A percentile compares a stretch with the other conserved stretches of the same genome.
These are phyloP conservation scores for Vulpes vulpes DNA, from an alignment of 2,113 vertebrate species.

Conservation along the genomic window DNA sequence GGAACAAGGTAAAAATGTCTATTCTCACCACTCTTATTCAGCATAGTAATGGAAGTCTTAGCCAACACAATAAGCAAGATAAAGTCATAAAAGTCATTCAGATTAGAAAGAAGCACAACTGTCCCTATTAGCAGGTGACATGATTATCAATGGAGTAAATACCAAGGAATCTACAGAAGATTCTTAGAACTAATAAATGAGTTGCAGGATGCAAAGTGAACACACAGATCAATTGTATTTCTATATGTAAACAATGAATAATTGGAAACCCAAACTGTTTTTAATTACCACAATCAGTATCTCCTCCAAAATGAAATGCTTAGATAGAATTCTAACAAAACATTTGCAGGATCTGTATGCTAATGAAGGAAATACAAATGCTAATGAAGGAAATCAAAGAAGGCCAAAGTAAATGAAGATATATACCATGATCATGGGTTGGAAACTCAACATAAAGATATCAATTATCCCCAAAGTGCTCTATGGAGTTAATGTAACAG, in stretches of 20 bases:
- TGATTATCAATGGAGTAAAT: background rate
- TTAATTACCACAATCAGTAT: background rate
- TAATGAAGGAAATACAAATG: background rate
- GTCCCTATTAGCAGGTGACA: background rate
- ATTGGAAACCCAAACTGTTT: background rate
- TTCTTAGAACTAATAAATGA: slow-evolving; percentile 6
- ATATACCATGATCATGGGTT: background rate
- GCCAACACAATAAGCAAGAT: background rate
- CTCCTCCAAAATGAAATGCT: background rate
- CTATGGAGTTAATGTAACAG: background rate
- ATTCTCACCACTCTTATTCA: background rate
- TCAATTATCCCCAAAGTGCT: background rate
- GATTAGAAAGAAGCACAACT: background rate
- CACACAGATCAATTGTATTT: background rate
- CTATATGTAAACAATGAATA: background rate
- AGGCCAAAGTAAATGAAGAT: background rate
- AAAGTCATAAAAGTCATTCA: background rate
- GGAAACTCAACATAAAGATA: background rate
- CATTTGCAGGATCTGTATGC: background rate
- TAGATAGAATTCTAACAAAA: background rate
- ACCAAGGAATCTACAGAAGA: background rate
- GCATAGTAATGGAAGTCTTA: background rate
- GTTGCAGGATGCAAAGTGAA: background rate
- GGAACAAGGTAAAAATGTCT: background rate
- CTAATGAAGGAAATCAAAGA: background rate